These are phyloP conservation scores for Eriocheir sinensis DNA, from an alignment of 1,140 invertebrate species.

Conservation along the genomic window DNA sequence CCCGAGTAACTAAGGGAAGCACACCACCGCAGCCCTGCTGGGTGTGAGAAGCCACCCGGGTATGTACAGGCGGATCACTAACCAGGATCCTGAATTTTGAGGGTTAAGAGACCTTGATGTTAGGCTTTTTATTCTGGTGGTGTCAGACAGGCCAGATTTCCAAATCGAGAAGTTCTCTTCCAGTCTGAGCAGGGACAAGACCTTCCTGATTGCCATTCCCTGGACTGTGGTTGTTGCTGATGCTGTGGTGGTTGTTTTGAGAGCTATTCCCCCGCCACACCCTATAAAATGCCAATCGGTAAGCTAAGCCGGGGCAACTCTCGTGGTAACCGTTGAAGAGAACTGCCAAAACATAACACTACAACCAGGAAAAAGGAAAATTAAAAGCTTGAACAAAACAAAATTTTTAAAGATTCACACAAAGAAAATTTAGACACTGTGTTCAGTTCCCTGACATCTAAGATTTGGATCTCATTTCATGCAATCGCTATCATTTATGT, in stretches of 20 bases:
- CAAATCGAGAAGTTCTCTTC: constrained; percentile 52
- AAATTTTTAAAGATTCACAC: constrained; percentile 41
- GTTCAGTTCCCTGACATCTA: constrained; percentile 48
- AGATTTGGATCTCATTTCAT: constrained; percentile 44
- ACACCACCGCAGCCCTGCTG: constrained; percentile 72
- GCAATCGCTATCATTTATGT: constrained; percentile 44
- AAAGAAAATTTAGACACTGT: constrained; percentile 32
- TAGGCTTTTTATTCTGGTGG: constrained; percentile 64
- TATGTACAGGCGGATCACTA: constrained; percentile 69
- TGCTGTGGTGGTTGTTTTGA: constrained; percentile 55
- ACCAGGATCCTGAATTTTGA: constrained; percentile 69
- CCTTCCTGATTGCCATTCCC: constrained; percentile 67
- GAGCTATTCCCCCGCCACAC: constrained; percentile 43
- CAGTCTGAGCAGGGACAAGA: constrained; percentile 49
- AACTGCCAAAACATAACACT: constrained; percentile 74
- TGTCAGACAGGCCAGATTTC: constrained; percentile 65
- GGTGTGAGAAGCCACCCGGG: constrained; percentile 72
- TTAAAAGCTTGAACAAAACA: constrained; percentile 66
- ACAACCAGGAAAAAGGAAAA: constrained; percentile 74
- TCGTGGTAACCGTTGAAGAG: constrained; percentile 74
- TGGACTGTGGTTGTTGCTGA: constrained; percentile 40
- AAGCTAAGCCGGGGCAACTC: constrained; percentile 76
- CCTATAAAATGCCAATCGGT: constrained; percentile 71
- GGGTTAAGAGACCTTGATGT: constrained; percentile 64
- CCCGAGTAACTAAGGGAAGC: constrained; percentile 69